Conservation (phyloP, 1,140 invertebrate species). For the Drosophila willistoni region DNA sequence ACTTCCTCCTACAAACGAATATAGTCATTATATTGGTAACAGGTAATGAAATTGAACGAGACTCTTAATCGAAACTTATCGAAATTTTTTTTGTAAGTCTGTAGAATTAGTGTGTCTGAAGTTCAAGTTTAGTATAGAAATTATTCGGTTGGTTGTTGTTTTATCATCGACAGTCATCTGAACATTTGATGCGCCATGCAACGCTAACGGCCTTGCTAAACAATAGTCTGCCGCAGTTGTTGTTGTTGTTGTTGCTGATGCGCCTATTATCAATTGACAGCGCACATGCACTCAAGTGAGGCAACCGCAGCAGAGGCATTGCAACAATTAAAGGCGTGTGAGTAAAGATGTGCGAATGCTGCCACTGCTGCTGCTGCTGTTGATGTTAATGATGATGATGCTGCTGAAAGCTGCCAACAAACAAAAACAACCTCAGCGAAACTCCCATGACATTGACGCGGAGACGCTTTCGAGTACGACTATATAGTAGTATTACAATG, state of each 20-base stretch:
- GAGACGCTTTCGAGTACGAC: conserved; percentile 33
- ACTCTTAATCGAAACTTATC: conserved; percentile 3
- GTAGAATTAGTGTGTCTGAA: conserved; percentile 60
- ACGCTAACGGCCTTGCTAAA: conserved; percentile 79
- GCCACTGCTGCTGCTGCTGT: conserved; percentile 40
- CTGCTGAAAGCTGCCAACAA: conserved; percentile 28
- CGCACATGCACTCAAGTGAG: conserved; percentile 70
- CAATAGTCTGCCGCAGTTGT: conserved; percentile 58
- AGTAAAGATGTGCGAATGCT: conserved; percentile 52
- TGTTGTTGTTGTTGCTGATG: conserved; percentile 30
- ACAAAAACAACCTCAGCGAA: conserved; percentile 29
- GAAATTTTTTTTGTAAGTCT: conserved; percentile 52
- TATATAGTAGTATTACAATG: conserved; percentile 52
- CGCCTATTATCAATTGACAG: conserved; percentile 75
- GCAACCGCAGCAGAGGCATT: conserved; percentile 40
- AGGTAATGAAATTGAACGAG: conserved; percentile 39
- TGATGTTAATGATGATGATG: conserved; percentile 35
- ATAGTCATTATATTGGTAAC: conserved; percentile 24
- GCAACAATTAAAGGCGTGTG: conserved; percentile 74
- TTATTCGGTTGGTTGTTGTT: conserved; percentile 57
- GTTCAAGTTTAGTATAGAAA: conserved; percentile 71
- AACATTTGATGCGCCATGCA: conserved; percentile 73
- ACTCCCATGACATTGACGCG: conserved; percentile 77
- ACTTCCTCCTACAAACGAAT: conserved; percentile 7
- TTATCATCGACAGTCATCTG: conserved; percentile 9